Evolutionary conservation across 2,113 vertebrate species (phyloP).

Genomic region (Oncorhynchus mykiss): DNA sequence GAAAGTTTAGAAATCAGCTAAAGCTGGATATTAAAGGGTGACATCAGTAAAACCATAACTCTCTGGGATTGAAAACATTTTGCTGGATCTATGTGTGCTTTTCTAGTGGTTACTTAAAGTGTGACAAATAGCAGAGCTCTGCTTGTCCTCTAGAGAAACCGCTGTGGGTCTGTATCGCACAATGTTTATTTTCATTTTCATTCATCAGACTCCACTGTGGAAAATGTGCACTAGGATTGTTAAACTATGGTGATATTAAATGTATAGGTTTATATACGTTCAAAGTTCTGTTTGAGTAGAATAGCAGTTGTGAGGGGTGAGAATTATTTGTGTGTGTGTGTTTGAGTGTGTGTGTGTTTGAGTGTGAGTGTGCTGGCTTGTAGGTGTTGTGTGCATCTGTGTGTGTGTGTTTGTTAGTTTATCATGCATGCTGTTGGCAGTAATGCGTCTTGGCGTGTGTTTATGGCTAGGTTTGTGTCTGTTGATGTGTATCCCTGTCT

Average conservation of each 20-base stretch:
- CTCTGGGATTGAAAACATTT: slow-evolving; percentile 56
- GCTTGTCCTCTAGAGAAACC: slow-evolving; percentile 40
- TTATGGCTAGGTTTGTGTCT: slow-evolving; percentile 36
- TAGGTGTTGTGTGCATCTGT: background rate
- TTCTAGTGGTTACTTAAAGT: slow-evolving; percentile 55
- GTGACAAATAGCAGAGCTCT: slow-evolving; percentile 56
- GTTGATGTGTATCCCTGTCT: slow-evolving; percentile 38
- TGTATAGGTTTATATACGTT: too few relatives aligned
- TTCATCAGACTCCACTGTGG: slow-evolving; percentile 23
- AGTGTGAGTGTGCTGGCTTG: slow-evolving; percentile 9
- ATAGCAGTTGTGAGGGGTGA: background rate
- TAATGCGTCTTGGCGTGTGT: slow-evolving; percentile 28
- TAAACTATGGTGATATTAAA: background rate
- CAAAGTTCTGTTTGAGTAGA: background rate
- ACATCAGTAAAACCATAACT: slow-evolving; percentile 68
- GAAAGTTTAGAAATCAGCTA: slow-evolving; percentile 58
- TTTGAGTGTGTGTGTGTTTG: slow-evolving; percentile 27
- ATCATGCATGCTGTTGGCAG: slow-evolving; percentile 5
- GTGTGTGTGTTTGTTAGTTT: background rate
- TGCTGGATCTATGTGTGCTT: slow-evolving; percentile 41
- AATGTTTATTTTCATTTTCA: slow-evolving; percentile 47
- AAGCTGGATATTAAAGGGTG: slow-evolving; percentile 57
- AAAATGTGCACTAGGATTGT: slow-evolving; percentile 36
- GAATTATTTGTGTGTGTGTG: slow-evolving; percentile 1
- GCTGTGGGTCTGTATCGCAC: slow-evolving; percentile 7